phyloP scores from a whole-genome alignment of 2,113 vertebrate species.

The Regulus satrapa region DNA sequence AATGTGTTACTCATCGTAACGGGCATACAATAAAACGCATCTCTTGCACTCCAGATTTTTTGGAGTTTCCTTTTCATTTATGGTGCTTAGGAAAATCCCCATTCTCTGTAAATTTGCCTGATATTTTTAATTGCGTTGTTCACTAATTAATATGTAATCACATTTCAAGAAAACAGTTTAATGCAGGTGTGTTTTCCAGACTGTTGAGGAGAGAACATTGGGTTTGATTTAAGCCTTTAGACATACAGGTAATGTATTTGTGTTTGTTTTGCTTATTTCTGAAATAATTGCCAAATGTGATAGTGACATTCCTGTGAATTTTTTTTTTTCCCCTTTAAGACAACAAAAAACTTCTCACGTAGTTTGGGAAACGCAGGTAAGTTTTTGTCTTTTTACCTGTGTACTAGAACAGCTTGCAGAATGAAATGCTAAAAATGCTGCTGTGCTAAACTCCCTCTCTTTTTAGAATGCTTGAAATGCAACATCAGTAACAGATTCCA shows the following conservation, averaged over 20 bases:
- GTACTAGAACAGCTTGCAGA: neutral
- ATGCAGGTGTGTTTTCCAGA: neutral
- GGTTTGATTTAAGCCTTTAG: neutral
- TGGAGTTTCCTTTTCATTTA: conserved; percentile 57
- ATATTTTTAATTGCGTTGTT: neutral
- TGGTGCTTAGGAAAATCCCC: neutral
- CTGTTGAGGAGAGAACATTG: neutral
- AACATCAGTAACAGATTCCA: neutral
- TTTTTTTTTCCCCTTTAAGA: neutral
- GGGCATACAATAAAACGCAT: conserved; percentile 83
- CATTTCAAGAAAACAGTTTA: neutral
- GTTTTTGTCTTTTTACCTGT: neutral
- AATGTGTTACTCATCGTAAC: conserved; percentile 82
- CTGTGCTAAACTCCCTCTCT: neutral
- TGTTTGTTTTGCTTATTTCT: neutral
- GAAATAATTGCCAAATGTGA: neutral
- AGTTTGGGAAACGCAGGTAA: neutral
- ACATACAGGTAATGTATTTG: neutral
- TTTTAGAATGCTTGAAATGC: neutral
- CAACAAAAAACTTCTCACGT: neutral
- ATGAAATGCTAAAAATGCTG: neutral
- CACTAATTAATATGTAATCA: neutral
- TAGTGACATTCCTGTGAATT: neutral
- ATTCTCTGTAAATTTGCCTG: neutral
- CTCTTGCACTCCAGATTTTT: conserved; percentile 76